Conservation (phyloP, 1,140 invertebrate genomes). For the Adoxophyes honmai region DNA sequence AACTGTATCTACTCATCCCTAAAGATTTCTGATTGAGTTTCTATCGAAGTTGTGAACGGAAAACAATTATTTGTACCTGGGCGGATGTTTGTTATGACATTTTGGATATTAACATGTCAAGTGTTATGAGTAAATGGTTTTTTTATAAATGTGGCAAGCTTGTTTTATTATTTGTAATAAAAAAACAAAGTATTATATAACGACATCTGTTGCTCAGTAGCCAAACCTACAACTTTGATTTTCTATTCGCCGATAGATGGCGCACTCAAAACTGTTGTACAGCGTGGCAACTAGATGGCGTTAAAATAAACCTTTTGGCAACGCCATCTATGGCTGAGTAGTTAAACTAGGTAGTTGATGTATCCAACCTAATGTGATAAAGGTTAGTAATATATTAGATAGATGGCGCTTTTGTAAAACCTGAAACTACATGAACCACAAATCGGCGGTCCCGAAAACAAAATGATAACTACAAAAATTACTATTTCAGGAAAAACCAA, state of each 20-base stretch:
- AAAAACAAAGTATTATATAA: neutral
- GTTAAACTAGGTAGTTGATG: neutral
- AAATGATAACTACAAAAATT: too few relatives aligned
- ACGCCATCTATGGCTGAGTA: neutral
- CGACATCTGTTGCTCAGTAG: neutral
- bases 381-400: neutral
- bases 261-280: too few relatives aligned
- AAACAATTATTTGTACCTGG: conserved; percentile 54
- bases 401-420: neutral
- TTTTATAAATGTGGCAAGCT: conserved; percentile 42
- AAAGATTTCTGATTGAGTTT: neutral
- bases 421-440: too few relatives aligned
- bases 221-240: neutral
- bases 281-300: too few relatives aligned
- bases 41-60: conserved; percentile 1
- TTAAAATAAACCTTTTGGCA: too few relatives aligned
- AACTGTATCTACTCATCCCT: too few relatives aligned
- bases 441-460: too few relatives aligned
- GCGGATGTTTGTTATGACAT: conserved; percentile 50
- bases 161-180: too few relatives aligned
- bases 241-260: too few relatives aligned
- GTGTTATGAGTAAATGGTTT: conserved; percentile 64
- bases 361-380: neutral
- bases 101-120: conserved; percentile 54
- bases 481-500: too few relatives aligned